These are phyloP conservation scores for Morone saxatilis DNA, from an alignment of 2,113 vertebrate species.

Conservation along the genomic window DNA sequence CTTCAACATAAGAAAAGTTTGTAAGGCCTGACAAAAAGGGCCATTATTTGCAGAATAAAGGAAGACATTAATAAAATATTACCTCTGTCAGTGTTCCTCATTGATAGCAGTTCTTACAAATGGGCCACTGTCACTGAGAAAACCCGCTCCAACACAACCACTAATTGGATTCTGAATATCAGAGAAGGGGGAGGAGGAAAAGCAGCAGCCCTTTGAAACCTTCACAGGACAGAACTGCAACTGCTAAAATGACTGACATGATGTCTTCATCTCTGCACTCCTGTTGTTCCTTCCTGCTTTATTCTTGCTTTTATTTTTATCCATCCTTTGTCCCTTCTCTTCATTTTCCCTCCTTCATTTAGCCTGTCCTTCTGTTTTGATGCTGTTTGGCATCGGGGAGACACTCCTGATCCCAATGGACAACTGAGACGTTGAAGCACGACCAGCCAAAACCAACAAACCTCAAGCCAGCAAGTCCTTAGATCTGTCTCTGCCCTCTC, in stretches of 20 bases:
- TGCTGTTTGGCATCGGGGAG: slow-evolving; percentile 45
- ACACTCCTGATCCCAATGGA: slow-evolving; percentile 26
- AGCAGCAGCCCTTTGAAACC: slow-evolving; percentile 28
- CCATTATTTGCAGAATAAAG: slow-evolving; percentile 27
- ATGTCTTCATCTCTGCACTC: slow-evolving; percentile 14
- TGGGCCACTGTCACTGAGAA: slow-evolving; percentile 43
- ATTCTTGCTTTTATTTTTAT: not conserved
- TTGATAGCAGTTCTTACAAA: slow-evolving; percentile 57
- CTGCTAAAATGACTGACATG: slow-evolving; percentile 20
- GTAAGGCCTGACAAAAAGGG: not conserved
- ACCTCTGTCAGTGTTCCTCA: slow-evolving; percentile 30
- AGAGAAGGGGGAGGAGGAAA: slow-evolving; percentile 38
- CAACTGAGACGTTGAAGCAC: slow-evolving; percentile 12
- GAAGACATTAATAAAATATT: slow-evolving; percentile 61
- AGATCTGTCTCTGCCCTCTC: not conserved
- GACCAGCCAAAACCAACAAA: slow-evolving; percentile 43
- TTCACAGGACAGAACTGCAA: slow-evolving; percentile 20
- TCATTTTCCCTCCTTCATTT: not conserved
- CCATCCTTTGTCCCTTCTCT: slow-evolving; percentile 16
- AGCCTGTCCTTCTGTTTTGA: slow-evolving; percentile 11
- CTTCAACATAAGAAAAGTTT: not conserved
- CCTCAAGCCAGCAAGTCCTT: slow-evolving; percentile 19
- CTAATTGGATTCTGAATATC: slow-evolving; percentile 71
- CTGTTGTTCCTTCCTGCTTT: not conserved
- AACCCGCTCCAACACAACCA: slow-evolving; percentile 18